Evolutionary conservation across 2,888 invertebrate species (phyloP).

Genomic region (Platypus cylindrus): DNA sequence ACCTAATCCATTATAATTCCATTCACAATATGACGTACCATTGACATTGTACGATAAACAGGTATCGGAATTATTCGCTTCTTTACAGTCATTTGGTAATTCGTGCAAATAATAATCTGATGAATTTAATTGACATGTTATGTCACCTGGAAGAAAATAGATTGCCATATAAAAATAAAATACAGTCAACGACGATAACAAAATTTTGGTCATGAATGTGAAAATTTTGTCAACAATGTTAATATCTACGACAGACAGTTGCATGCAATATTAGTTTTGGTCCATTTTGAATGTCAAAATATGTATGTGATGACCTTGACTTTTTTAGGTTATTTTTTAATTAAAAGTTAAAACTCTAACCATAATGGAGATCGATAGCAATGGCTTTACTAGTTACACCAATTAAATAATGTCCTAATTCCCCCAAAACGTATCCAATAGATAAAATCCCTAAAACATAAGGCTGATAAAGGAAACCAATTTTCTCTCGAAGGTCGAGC

Average conservation of each 20-base stretch:
- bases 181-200: no score
- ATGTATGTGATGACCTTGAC: no score
- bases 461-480: constrained; percentile 59
- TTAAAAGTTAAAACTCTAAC: constrained; percentile 4
- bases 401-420: constrained; percentile 78
- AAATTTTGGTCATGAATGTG: no score
- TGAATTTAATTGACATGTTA: constrained; percentile 66
- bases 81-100: constrained; percentile 43
- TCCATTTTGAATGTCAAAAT: no score
- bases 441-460: constrained; percentile 71
- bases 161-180: no score
- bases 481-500: no score
- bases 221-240: no score
- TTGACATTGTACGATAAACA: constrained; percentile 49
- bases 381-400: constrained; percentile 81
- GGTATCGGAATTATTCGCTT: constrained; percentile 41
- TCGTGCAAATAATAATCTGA: constrained; percentile 41
- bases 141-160: constrained; percentile 50
- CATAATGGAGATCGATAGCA: constrained; percentile 64
- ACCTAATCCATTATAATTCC: constrained; percentile 87
- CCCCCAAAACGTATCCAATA: constrained; percentile 73
- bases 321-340: background rate
- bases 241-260: no score
- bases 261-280: no score
- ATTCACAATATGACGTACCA: constrained; percentile 70